phyloP scores from a whole-genome alignment of 2,113 vertebrate species.

The Engystomops pustulosus region DNA sequence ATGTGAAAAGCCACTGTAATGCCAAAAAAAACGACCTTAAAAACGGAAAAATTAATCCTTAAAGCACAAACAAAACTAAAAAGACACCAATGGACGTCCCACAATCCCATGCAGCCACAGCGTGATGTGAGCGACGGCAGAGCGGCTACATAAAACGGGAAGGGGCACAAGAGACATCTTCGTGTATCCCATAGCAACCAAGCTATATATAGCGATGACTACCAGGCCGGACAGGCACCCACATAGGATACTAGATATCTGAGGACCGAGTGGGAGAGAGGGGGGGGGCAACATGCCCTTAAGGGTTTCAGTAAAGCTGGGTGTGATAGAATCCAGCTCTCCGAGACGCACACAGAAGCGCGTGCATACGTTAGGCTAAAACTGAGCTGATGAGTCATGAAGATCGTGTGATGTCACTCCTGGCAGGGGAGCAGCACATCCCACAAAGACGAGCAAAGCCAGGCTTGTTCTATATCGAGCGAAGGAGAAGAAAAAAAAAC shows the following conservation, averaged over 20 bases:
- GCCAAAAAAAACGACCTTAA: no score
- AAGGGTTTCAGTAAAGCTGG: neutral
- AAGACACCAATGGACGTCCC: no score
- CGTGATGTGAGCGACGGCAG: no score
- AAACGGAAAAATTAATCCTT: no score
- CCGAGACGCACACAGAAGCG: neutral
- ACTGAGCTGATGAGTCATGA: constrained; percentile 23
- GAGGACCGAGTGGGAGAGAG: no score
- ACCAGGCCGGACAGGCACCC: neutral
- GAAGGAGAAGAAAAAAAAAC: neutral
- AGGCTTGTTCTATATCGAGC: constrained; percentile 57
- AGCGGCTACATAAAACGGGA: no score
- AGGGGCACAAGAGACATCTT: no score
- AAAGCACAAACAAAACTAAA: no score
- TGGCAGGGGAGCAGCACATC: constrained; percentile 61
- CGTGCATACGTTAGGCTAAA: neutral
- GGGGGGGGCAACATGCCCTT: neutral
- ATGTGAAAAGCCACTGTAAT: no score
- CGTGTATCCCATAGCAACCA: no score
- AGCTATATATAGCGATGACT: neutral
- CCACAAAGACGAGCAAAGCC: constrained; percentile 51
- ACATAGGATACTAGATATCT: no score
- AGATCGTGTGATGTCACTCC: constrained; percentile 63
- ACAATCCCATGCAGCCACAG: no score
- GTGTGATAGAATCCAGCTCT: neutral